A percentile compares a stretch with the other conserved stretches of the same genome.
Evolutionary conservation across 2,888 invertebrate species (phyloP).

Genomic region (Onthophagus sagittarius): DNA sequence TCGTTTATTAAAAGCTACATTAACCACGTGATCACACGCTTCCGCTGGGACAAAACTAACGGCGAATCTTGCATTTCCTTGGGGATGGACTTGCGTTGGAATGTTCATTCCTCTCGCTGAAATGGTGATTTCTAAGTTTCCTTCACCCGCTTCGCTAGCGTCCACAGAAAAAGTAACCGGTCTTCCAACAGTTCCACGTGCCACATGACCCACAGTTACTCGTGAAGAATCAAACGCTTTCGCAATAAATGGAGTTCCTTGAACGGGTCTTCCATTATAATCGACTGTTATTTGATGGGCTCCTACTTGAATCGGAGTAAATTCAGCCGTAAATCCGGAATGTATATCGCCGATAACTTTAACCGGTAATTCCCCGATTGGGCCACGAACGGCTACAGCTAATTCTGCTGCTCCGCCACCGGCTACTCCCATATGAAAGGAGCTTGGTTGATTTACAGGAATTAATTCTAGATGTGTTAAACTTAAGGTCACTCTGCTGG

Average conservation of each 20-base stretch:
- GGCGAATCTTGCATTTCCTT: conserved; percentile 83
- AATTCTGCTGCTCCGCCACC: conserved; percentile 76
- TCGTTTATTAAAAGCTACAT: conserved; percentile 96
- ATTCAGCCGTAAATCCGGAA: conserved; percentile 85
- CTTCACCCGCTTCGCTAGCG: conserved; percentile 95
- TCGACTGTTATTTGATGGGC: conserved; percentile 87
- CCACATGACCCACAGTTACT: conserved; percentile 73
- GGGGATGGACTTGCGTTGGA: conserved; percentile 67
- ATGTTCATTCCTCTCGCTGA: conserved; percentile 90
- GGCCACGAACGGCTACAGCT: conserved; percentile 86
- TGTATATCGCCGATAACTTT: conserved; percentile 85
- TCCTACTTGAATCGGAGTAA: conserved; percentile 90
- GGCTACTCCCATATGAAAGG: conserved; percentile 75
- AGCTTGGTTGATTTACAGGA: conserved; percentile 76
- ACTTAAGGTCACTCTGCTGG: conserved; percentile 70
- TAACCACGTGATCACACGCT: conserved; percentile 90
- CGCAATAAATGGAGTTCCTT: conserved; percentile 84
- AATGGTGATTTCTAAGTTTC: conserved; percentile 94
- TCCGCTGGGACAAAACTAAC: conserved; percentile 96
- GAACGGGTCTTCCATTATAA: conserved; percentile 84
- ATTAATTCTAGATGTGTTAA: conserved; percentile 76
- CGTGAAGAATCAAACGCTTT: conserved; percentile 91
- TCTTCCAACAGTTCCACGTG: conserved; percentile 79
- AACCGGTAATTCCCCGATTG: conserved; percentile 80
- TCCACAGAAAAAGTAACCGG: conserved; percentile 94